Percentiles rank a stretch among this genome's conserved stretches.
phyloP scores from a whole-genome alignment of 2,797 vertebrate species.

The Alfaro cultratus region DNA sequence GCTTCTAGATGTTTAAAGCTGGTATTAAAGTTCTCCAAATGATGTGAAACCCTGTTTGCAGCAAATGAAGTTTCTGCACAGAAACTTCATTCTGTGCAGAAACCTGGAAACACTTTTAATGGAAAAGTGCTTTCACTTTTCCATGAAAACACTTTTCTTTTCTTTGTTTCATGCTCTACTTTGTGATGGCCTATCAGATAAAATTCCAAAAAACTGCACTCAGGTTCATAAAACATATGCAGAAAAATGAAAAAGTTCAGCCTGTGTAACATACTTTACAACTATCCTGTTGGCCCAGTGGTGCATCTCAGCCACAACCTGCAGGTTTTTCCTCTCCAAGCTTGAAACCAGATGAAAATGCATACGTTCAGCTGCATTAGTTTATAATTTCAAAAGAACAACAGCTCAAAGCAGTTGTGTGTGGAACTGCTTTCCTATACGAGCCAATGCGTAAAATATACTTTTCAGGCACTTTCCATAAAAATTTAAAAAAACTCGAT shows the following conservation, averaged over 20 bases:
- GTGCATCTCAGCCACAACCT: conserved; percentile 13
- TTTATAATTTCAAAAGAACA: conserved; percentile 52
- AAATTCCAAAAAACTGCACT: background rate
- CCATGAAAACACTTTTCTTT: background rate
- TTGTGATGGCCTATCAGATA: background rate
- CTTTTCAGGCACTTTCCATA: conserved; percentile 40
- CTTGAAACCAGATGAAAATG: conserved; percentile 5
- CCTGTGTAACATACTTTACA: conserved; percentile 44
- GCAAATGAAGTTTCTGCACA: background rate
- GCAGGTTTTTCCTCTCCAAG: conserved; percentile 4
- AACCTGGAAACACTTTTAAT: too few species aligned
- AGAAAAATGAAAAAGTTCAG: conserved; percentile 19
- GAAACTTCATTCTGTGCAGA: too few species aligned
- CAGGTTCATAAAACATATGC: conserved; percentile 17
- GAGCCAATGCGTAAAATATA: conserved; percentile 39
- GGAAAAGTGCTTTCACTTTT: too few species aligned
- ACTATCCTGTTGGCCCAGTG: conserved; percentile 51
- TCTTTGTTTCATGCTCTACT: background rate
- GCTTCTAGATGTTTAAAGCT: background rate
- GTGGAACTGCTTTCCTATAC: conserved; percentile 15
- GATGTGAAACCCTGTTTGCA: background rate
- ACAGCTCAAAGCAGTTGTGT: conserved; percentile 51
- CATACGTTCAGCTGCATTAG: conserved; percentile 5
- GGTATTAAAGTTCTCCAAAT: background rate
- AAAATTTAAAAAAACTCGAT: conserved; percentile 19